These are phyloP conservation scores for Spongia lamella DNA, from an alignment of 37 sponge, comb jelly and placozoan genomes.

Conservation along the genomic window DNA sequence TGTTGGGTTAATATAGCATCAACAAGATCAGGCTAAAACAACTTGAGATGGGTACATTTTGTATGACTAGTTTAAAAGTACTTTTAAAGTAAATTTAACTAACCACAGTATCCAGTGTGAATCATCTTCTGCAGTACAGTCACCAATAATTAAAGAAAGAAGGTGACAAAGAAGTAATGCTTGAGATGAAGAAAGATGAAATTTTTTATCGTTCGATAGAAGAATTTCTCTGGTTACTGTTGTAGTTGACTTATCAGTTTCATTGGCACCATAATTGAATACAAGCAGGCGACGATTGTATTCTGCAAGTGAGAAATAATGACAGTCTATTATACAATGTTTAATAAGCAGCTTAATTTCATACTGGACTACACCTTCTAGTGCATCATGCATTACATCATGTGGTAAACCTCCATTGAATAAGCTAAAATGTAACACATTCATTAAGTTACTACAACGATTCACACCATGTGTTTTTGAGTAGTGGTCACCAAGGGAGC, in stretches of 20 bases:
- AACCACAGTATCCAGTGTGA: slow-evolving; percentile 30
- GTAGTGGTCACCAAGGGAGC: neutral
- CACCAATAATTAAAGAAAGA: slow-evolving; percentile 48
- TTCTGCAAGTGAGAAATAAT: slow-evolving; percentile 16
- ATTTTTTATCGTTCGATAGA: slow-evolving; percentile 1
- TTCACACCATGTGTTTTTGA: slow-evolving; percentile 35
- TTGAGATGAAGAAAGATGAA: slow-evolving; percentile 16
- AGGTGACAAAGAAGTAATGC: slow-evolving; percentile 9
- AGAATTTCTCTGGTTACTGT: slow-evolving; percentile 3
- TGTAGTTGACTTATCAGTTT: slow-evolving; percentile 15
- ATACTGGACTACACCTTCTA: slow-evolving; percentile 36
- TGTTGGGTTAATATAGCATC: too few species aligned
- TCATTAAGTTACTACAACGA: neutral
- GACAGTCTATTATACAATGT: slow-evolving; percentile 5
- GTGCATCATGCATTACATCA: slow-evolving; percentile 40
- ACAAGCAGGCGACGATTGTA: slow-evolving; percentile 17
- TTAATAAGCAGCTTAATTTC: slow-evolving; percentile 24
- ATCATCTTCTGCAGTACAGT: slow-evolving; percentile 26
- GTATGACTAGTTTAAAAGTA: too few species aligned
- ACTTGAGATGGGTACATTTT: too few species aligned
- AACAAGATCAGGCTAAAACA: too few species aligned
- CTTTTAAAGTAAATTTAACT: too few species aligned
- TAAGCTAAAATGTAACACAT: slow-evolving; percentile 9
- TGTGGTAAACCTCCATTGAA: slow-evolving; percentile 34
- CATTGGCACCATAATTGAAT: slow-evolving; percentile 33